A percentile compares a stretch with the other conserved stretches of the same genome.
Conservation (phyloP, 2,797 vertebrate species). For the Hafferia zeledoni region DNA sequence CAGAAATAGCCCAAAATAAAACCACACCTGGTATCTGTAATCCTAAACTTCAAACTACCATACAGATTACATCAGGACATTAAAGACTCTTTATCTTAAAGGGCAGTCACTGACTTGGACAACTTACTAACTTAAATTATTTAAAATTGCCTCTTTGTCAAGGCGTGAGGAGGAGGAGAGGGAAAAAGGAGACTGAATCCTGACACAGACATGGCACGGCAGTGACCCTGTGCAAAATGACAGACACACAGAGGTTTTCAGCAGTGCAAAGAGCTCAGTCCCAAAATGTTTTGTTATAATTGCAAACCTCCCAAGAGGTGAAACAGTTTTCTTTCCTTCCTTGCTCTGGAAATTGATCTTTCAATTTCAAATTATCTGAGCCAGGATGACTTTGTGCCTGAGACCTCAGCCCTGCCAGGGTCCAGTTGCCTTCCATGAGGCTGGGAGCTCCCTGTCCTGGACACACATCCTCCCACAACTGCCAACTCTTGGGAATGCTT, state of each 20-base stretch:
- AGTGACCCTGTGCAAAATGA: neutral
- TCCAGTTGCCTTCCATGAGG: fast-evolving
- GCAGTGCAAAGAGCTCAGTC: neutral
- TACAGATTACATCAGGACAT: neutral
- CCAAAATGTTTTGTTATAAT: neutral
- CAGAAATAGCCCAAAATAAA: neutral
- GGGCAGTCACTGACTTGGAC: neutral
- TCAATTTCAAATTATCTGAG: slow-evolving; percentile 27
- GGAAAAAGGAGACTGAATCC: neutral
- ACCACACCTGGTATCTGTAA: neutral
- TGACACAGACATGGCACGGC: neutral
- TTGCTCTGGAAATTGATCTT: neutral
- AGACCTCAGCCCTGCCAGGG: neutral
- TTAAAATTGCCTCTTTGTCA: neutral
- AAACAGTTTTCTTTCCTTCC: neutral
- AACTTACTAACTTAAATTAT: neutral
- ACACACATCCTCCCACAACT: neutral
- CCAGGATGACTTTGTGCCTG: neutral
- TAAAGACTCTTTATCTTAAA: neutral
- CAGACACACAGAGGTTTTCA: fast-evolving
- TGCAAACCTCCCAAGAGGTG: neutral
- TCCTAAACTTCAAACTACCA: neutral
- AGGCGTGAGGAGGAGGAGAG: neutral
- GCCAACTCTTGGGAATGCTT: neutral
- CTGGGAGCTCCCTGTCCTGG: neutral